Evolutionary conservation across 2,113 vertebrate genomes (phyloP).

Genomic region (Eurypyga helias): DNA sequence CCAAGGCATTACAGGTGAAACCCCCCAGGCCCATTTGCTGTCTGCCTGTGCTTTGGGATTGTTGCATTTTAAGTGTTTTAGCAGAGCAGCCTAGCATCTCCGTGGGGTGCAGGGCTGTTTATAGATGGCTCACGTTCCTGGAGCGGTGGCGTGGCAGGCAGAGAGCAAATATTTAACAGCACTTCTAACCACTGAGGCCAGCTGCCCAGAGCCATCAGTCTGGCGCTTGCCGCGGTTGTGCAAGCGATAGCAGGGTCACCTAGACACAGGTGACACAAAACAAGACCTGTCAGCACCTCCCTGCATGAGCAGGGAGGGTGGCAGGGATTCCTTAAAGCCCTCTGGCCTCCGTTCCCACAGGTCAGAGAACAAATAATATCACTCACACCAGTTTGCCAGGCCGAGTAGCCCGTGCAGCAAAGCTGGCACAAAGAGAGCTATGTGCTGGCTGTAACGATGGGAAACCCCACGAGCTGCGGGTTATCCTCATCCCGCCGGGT

Average conservation of each 20-base stretch:
- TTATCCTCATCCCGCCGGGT: accelerated
- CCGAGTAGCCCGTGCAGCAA: accelerated
- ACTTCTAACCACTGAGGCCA: constrained; percentile 1
- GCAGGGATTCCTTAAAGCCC: neutral
- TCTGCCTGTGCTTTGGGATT: neutral
- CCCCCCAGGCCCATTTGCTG: neutral
- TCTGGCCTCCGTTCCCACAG: neutral
- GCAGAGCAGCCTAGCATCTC: constrained; percentile 5
- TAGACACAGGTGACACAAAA: neutral
- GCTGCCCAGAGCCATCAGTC: constrained; percentile 18
- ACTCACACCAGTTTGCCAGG: neutral
- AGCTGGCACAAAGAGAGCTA: neutral
- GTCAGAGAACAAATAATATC: neutral
- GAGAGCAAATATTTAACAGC: constrained; percentile 51
- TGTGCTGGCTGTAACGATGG: neutral
- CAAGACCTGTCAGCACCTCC: constrained; percentile 4
- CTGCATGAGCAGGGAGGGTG: neutral
- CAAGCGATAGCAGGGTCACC: neutral
- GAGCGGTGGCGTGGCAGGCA: neutral
- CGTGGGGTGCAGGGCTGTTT: neutral
- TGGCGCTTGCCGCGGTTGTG: neutral
- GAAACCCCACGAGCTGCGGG: neutral
- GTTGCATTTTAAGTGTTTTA: constrained; percentile 32
- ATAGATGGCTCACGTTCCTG: neutral
- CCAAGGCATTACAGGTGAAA: neutral